phyloP scores from a whole-genome alignment of 1,140 invertebrate genomes.

The Atta cephalotes region DNA sequence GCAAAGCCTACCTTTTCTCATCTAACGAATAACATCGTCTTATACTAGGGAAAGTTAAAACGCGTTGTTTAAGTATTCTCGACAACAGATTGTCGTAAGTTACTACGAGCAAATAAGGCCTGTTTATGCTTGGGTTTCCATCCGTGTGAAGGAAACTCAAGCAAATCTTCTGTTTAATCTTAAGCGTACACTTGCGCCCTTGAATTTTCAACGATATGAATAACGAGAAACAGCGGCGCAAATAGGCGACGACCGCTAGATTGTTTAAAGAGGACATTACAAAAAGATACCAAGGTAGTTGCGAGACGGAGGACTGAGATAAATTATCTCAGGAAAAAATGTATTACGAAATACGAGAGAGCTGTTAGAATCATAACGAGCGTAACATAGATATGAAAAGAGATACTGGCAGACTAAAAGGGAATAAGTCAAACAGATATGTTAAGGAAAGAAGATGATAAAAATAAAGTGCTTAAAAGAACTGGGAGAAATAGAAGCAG shows the following conservation, averaged over 20 bases:
- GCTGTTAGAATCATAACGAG: conserved; percentile 36
- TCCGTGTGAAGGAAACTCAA: conserved; percentile 28
- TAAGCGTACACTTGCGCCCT: conserved; percentile 39
- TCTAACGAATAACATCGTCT: conserved; percentile 10
- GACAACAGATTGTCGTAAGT: conserved; percentile 45
- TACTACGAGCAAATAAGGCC: conserved; percentile 39
- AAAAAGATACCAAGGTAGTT: neutral
- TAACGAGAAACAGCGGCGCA: conserved; percentile 19
- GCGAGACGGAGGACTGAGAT: conserved; percentile 12
- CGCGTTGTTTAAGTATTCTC: conserved; percentile 38
- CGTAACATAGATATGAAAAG: neutral
- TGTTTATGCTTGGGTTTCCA: conserved; percentile 53
- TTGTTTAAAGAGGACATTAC: conserved; percentile 36
- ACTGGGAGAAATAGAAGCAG: conserved; percentile 38
- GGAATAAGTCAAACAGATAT: conserved; percentile 50
- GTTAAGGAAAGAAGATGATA: conserved; percentile 51
- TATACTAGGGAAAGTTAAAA: conserved; percentile 35
- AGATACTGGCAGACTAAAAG: conserved; percentile 28
- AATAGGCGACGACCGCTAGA: conserved; percentile 11
- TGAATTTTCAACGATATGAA: conserved; percentile 51
- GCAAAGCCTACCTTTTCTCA: neutral
- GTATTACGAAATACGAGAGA: conserved; percentile 27
- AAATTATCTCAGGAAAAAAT: conserved; percentile 44
- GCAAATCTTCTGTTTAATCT: conserved; percentile 57
- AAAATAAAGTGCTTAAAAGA: conserved; percentile 55